phyloP scores from a whole-genome alignment of 2,888 invertebrate genomes.

The Laspeyria flexula region DNA sequence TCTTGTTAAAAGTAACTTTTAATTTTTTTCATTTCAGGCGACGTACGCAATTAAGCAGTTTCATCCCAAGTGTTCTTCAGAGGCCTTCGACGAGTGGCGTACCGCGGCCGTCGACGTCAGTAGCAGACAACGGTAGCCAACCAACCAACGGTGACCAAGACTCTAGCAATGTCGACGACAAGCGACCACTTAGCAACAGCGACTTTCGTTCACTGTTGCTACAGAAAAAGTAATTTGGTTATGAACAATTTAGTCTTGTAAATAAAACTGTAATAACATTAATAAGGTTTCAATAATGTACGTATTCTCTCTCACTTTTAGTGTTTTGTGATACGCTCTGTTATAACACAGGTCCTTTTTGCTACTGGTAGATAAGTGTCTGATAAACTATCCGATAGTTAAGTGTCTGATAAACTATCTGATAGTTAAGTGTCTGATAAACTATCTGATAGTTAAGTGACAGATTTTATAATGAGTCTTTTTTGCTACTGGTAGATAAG shows the following conservation, averaged over 20 bases:
- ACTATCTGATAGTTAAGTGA: too few relatives aligned
- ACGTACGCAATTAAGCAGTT: slow-evolving; percentile 77
- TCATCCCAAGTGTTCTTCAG: slow-evolving; percentile 78
- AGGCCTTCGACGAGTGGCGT: slow-evolving; percentile 61
- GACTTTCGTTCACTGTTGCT: slow-evolving; percentile 86
- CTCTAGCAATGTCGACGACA: slow-evolving; percentile 41
- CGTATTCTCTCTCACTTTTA: neutral
- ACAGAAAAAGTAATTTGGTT: slow-evolving; percentile 46
- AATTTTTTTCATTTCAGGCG: too few relatives aligned
- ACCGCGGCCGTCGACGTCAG: slow-evolving; percentile 11
- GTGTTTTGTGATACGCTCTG: neutral
- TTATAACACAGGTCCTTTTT: too few relatives aligned
- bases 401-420: too few relatives aligned
- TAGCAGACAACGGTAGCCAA: slow-evolving; percentile 43
- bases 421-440: too few relatives aligned
- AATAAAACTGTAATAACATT: slow-evolving; percentile 1
- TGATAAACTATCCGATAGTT: too few relatives aligned
- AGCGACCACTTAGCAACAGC: slow-evolving; percentile 76
- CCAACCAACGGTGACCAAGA: slow-evolving; percentile 40
- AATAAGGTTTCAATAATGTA: slow-evolving; percentile 3
- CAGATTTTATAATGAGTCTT: too few relatives aligned
- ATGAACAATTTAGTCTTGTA: slow-evolving; percentile 11
- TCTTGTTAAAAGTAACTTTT: too few relatives aligned
- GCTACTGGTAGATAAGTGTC: too few relatives aligned
- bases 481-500: too few relatives aligned